A percentile compares a stretch with the other conserved stretches of the same genome.
These are phyloP conservation scores for Epinotia nisella DNA, from an alignment of 2,888 invertebrate species.

Conservation along the genomic window DNA sequence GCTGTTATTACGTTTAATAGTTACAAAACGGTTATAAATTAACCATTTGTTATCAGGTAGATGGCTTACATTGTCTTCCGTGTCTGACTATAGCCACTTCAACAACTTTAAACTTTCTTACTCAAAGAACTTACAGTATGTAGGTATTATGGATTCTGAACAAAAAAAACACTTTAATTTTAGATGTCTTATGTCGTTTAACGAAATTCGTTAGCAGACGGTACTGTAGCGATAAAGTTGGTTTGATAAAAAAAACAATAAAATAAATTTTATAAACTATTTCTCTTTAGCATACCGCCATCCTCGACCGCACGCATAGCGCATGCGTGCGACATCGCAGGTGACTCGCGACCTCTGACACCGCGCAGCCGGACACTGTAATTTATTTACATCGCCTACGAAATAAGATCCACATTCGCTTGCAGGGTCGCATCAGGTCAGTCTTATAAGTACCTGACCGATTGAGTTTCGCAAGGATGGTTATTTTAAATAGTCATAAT, in stretches of 20 bases:
- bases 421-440: conserved; percentile 34
- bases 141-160: no score
- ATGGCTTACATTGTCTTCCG: no score
- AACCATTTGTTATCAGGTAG: no score
- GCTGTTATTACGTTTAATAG: no score
- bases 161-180: no score
- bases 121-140: no score
- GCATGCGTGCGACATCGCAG: conserved; percentile 43
- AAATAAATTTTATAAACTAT: conserved; percentile 13
- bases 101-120: no score
- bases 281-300: conserved; percentile 16
- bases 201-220: no score
- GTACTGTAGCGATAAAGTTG: background rate
- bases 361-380: conserved; percentile 18
- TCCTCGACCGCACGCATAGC: conserved; percentile 45
- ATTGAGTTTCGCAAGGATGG: conserved; percentile 31
- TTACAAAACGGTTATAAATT: no score
- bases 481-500: conserved; percentile 33
- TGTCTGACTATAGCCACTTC: no score
- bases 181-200: no score
- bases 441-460: conserved; percentile 32
- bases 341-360: conserved; percentile 41
- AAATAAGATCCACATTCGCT: conserved; percentile 16
- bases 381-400: conserved; percentile 32
- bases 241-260: background rate